These are phyloP conservation scores for Idaea biselata DNA, from an alignment of 2,888 invertebrate genomes.

Conservation along the genomic window DNA sequence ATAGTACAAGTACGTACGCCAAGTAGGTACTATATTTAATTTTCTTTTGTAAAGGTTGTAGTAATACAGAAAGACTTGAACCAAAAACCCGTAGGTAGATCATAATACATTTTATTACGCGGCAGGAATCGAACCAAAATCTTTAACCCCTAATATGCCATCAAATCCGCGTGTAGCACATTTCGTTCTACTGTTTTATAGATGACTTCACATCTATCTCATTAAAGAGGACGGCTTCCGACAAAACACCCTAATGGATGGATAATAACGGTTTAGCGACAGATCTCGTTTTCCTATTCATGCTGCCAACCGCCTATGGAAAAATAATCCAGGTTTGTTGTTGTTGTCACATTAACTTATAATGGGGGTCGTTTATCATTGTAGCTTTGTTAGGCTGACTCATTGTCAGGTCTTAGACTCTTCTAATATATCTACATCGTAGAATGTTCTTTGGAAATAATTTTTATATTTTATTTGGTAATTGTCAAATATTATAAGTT, in stretches of 20 bases:
- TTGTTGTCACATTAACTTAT: conserved; percentile 22
- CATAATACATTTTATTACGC: too few species aligned
- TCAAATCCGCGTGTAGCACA: too few species aligned
- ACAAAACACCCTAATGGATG: conserved; percentile 48
- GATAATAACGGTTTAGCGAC: conserved; percentile 53
- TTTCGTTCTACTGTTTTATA: conserved; percentile 46
- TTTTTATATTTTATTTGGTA: too few species aligned
- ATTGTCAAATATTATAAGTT: too few species aligned
- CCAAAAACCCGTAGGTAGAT: too few species aligned
- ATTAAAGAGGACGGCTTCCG: conserved; percentile 35
- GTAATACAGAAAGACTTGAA: too few species aligned
- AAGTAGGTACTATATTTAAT: too few species aligned
- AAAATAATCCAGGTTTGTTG: conserved; percentile 25
- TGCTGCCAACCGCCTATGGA: conserved; percentile 24
- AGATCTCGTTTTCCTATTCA: conserved; percentile 36
- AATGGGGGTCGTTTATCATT: conserved; percentile 21
- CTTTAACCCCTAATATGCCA: too few species aligned
- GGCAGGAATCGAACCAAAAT: too few species aligned
- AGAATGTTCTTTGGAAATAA: neutral
- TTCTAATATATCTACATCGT: neutral
- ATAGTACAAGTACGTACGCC: too few species aligned
- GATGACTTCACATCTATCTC: conserved; percentile 31
- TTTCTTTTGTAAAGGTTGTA: too few species aligned
- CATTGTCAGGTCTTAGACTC: neutral
- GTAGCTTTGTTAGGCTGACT: neutral